A percentile compares a stretch with the other conserved stretches of the same genome.
These are phyloP conservation scores for Phalacrocorax aristotelis DNA, from an alignment of 2,113 vertebrate genomes.

Conservation along the genomic window DNA sequence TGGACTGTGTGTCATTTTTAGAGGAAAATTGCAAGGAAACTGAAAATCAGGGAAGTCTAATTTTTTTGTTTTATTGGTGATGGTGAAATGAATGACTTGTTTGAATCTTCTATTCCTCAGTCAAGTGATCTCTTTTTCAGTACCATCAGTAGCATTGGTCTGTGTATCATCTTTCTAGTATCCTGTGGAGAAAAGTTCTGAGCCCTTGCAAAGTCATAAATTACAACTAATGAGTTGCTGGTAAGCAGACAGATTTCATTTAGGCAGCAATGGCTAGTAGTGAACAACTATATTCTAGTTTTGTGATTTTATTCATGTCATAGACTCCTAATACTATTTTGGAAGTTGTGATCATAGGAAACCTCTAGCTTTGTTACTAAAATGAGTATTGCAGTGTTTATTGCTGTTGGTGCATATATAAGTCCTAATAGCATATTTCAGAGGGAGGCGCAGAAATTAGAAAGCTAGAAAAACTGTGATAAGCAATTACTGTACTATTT, in stretches of 20 bases:
- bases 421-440: not conserved
- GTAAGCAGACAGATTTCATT: not conserved
- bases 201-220: not conserved
- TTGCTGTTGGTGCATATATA: not conserved
- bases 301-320: not conserved
- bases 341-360: not conserved
- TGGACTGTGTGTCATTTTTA: not conserved
- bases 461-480: not conserved
- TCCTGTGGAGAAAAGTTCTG: not conserved
- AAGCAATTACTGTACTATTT: not conserved
- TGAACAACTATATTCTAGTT: not conserved
- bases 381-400: not conserved
- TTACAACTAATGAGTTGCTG: not conserved
- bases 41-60: not conserved
- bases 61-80: not conserved
- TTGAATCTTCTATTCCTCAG: not conserved
- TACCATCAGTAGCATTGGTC: not conserved
- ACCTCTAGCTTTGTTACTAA: not conserved
- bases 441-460: not conserved
- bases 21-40: not conserved
- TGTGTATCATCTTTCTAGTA: not conserved
- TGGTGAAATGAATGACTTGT: not conserved
- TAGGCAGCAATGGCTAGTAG: not conserved
- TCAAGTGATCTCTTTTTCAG: not conserved
- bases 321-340: not conserved